Base-by-base conservation (phyloP, 2,113 vertebrate species). In the Paralichthys olivaceus region DNA sequence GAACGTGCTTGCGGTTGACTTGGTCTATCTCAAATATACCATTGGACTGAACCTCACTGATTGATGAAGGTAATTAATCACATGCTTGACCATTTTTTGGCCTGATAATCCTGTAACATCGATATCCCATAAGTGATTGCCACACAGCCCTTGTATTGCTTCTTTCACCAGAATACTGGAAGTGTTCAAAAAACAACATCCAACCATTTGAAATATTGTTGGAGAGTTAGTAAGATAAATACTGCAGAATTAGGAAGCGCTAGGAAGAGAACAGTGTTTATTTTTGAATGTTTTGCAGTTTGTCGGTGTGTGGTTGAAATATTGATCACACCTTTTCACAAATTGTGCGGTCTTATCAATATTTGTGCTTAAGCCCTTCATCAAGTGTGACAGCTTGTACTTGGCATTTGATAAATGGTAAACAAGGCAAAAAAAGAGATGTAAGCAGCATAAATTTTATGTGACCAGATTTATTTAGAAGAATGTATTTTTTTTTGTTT, bases 101-200 rank as follows among this genome's bases (percentile, higher is more conserved):
- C 47, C 58, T 66, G 17, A 64, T 76, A 23, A 84, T 90, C 74
- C 60, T 61, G 66, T 57, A 17, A 56, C 66, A 79, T 88, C 59
- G 70, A 86, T 84, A 62, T 23, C 70, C 55, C n/a, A 69, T 78
- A 71, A 62, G 59, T 14, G 55, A 29, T 55, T 56, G 53, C 45
- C 32, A 29, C 51, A 13, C 12, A 19, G 37, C n/a, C 19, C 19
- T 25, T 56, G 28, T 51, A 25, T 45, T 51, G 25, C 56, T 56
- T 8, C 40, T 14, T 8, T 19, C 37, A 4, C 22, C 23, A n/a
- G 25, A 47, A 47, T 7, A 49, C 56, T 7, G 15, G 14, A 28
- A 25, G 20, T n/a, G 7, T 37, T 32, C 26, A 20, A 2, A 13
- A 49, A 28, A 54, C 12, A 7, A 40, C 37, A 26, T 60, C 40